Base-by-base conservation (phyloP, 2,797 vertebrate genomes). In the Sebastolobus alascanus region DNA sequence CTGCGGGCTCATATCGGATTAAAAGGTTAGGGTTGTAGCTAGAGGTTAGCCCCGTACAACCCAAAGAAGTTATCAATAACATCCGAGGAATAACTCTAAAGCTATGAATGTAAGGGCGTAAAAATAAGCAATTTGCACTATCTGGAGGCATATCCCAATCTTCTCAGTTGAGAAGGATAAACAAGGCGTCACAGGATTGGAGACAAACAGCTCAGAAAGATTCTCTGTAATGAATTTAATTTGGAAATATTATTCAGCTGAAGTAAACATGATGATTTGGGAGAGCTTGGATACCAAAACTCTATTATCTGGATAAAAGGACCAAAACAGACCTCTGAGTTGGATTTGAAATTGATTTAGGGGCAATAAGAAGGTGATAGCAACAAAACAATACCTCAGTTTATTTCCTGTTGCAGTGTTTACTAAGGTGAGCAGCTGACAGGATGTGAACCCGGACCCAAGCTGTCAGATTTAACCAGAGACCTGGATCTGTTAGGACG, bases 21-120 rank as follows among this genome's bases (percentile, higher is more conserved):
- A 84, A 84, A 86, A 77, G 83, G 86, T 74, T 67, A 70, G 37
- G 68, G 69, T 27, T 81, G 58, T 72, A 72, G 70, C 35, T 29
- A 2, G 68, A 82, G 68, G 82, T 79, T 22, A 67, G 72, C 22
- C 59, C 54, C 1, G 3, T 65, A 60, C 16, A 80, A 67, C 40
- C 59, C 16, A 46, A 22, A 77, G 27, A 85, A 73, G 33, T 56
- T 87, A 77, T 55, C 64, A 29, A 68, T 81, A 52, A 65, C 74
- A 83, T 79, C 55, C 4, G 2, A 64, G 33, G 29, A 61, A 68
- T 43, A 16, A 56, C 31, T 64, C 11, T 33, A 33, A 58, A 75
- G 8, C 61, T 66, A 40, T 67, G 22, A 78, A 76, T 78, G 9
- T 75, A 20, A 43, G 35, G 25, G 14, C 5, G 3, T 37, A 60